Percentiles rank a stretch among this genome's conserved stretches.
Conservation (phyloP, 2,113 vertebrate species). For the Oreochromis aureus region DNA sequence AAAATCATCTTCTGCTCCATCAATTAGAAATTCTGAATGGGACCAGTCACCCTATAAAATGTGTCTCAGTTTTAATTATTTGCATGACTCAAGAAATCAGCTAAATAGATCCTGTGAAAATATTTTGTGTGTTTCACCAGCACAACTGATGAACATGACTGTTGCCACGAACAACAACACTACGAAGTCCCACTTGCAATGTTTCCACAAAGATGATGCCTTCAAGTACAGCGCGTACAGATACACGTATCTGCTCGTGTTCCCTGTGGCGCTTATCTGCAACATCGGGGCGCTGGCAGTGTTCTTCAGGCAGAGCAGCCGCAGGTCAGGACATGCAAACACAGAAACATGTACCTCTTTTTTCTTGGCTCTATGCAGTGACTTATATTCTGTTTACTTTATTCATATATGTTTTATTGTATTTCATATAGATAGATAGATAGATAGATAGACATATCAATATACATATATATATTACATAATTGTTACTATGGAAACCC, state of each 20-base stretch:
- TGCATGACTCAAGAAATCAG: background rate
- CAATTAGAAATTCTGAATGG: background rate
- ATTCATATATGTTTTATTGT: background rate
- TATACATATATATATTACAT: no score
- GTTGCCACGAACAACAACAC: background rate
- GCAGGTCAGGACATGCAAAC: background rate
- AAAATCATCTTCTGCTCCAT: rapidly evolving
- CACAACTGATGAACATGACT: rapidly evolving
- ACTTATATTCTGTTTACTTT: background rate
- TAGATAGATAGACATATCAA: no score
- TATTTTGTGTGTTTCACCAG: background rate
- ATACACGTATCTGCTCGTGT: constrained; percentile 57
- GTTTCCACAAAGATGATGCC: background rate
- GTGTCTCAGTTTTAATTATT: background rate
- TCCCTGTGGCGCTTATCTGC: constrained; percentile 55
- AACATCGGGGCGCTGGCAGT: constrained; percentile 57
- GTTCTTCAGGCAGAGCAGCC: constrained; percentile 27
- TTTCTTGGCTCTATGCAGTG: background rate
- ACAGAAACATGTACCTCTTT: background rate
- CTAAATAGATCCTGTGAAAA: background rate
- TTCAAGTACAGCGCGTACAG: constrained; percentile 66
- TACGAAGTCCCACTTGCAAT: background rate
- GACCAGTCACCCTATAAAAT: background rate
- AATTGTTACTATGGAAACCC: background rate
- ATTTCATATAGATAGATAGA: background rate